Evolutionary conservation across 2,113 vertebrate species (phyloP).

Genomic region (Thryonomys swinderianus): DNA sequence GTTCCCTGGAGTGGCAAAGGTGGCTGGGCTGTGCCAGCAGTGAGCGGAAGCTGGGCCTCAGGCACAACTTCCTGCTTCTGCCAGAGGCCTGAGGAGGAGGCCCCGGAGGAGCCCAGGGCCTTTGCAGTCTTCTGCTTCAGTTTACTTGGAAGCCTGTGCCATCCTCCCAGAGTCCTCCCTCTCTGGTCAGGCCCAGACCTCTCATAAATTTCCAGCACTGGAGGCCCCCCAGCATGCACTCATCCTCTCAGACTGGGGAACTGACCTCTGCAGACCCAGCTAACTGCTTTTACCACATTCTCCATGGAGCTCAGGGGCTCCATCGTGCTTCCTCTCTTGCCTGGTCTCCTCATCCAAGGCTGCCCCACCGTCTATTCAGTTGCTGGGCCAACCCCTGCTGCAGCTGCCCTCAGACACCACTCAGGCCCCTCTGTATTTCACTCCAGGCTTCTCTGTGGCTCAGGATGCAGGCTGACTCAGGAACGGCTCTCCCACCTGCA

Average conservation of each 20-base stretch:
- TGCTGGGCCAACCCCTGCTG: too few species aligned
- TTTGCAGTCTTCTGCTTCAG: fast-evolving
- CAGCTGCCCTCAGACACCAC: background rate
- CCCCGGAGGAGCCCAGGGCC: background rate
- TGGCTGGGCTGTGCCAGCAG: background rate
- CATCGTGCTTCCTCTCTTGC: too few species aligned
- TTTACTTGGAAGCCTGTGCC: background rate
- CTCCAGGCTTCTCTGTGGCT: background rate
- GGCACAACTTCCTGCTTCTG: conserved; percentile 59
- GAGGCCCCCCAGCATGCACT: background rate
- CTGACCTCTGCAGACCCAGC: background rate
- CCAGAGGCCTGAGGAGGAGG: background rate
- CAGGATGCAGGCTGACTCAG: background rate
- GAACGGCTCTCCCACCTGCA: background rate
- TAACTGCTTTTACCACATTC: background rate
- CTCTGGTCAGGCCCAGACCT: background rate
- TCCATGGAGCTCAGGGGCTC: background rate
- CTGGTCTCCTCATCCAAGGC: background rate
- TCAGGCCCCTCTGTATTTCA: background rate
- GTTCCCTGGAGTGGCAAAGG: conserved; percentile 41
- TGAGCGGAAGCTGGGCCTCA: conserved; percentile 11
- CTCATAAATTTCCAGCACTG: background rate
- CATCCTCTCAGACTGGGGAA: background rate
- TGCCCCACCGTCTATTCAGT: background rate
- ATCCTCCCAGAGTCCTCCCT: background rate